A percentile compares a stretch with the other conserved stretches of the same genome.
phyloP scores from a whole-genome alignment of 2,113 vertebrate genomes.

The Promerops cafer region DNA sequence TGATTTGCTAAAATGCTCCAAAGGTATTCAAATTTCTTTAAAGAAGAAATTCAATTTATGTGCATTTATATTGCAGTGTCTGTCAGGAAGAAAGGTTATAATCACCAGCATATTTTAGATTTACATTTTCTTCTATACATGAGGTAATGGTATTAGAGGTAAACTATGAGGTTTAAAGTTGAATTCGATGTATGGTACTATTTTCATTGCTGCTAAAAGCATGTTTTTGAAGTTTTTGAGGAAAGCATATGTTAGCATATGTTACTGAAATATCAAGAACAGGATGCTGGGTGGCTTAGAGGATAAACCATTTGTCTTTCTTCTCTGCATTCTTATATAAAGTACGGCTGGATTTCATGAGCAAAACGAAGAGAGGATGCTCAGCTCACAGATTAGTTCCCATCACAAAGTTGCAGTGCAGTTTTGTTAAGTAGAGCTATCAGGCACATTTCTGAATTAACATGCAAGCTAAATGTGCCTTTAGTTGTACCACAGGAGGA shows the following conservation, averaged over 20 bases:
- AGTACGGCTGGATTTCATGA: conserved; percentile 22
- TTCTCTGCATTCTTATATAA: conserved; percentile 61
- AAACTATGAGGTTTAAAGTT: conserved; percentile 69
- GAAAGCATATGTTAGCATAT: conserved; percentile 78
- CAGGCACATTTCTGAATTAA: not conserved
- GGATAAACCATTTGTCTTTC: conserved; percentile 69
- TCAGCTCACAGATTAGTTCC: not conserved
- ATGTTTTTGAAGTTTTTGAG: conserved; percentile 74
- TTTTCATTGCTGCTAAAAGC: conserved; percentile 73
- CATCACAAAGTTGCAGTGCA: not conserved
- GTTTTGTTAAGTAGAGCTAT: not conserved
- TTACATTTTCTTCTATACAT: conserved; percentile 81
- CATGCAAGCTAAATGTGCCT: not conserved
- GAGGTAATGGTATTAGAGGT: conserved; percentile 81
- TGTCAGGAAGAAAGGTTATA: conserved; percentile 97
- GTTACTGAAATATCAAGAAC: conserved; percentile 73
- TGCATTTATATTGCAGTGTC: conserved; percentile 98
- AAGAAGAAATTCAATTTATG: conserved; percentile 99
- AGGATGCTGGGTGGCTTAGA: conserved; percentile 68
- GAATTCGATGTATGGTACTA: conserved; percentile 72
- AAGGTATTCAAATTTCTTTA: conserved; percentile 95
- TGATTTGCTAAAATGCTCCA: conserved; percentile 93
- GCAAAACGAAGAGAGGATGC: not conserved
- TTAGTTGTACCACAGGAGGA: not conserved
- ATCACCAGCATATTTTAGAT: conserved; percentile 90